phyloP scores from a whole-genome alignment of 2,888 invertebrate species.

The Standfussiana lucernea region DNA sequence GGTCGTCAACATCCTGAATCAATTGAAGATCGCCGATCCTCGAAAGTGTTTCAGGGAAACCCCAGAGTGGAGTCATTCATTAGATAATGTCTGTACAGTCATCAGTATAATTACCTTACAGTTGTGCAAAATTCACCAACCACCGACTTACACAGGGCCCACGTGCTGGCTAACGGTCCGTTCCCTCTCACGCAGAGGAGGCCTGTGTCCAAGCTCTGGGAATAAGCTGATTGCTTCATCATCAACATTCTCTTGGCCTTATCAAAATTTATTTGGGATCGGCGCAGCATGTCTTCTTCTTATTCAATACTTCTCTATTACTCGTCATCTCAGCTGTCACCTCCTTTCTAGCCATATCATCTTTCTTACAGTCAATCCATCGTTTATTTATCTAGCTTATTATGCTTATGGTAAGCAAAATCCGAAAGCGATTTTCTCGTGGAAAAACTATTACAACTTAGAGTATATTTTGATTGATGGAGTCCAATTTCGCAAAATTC shows the following conservation, averaged over 20 bases:
- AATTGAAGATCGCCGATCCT: neutral
- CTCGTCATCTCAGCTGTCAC: too few relatives aligned
- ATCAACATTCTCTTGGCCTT: neutral
- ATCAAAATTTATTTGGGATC: neutral
- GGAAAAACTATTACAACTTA: too few relatives aligned
- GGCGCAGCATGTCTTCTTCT: neutral
- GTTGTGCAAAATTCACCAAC: neutral
- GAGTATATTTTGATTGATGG: too few relatives aligned
- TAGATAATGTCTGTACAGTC: conserved; percentile 1
- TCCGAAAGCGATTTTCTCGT: too few relatives aligned
- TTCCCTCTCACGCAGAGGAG: neutral
- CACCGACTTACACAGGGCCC: neutral
- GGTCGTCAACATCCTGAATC: neutral
- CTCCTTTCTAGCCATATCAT: too few relatives aligned
- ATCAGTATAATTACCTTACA: neutral
- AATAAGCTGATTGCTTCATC: neutral
- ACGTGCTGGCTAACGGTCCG: neutral
- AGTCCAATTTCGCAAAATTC: too few relatives aligned
- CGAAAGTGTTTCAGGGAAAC: conserved; percentile 13
- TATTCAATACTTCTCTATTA: neutral
- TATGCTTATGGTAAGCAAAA: too few relatives aligned
- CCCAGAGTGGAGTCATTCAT: conserved; percentile 22
- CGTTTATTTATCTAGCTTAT: too few relatives aligned
- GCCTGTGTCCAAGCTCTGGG: neutral
- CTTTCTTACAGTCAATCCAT: too few relatives aligned